Percentiles rank a stretch among this genome's conserved stretches.
phyloP scores from a whole-genome alignment of 2,113 vertebrate species.

The Oncorhynchus gorbuscha region DNA sequence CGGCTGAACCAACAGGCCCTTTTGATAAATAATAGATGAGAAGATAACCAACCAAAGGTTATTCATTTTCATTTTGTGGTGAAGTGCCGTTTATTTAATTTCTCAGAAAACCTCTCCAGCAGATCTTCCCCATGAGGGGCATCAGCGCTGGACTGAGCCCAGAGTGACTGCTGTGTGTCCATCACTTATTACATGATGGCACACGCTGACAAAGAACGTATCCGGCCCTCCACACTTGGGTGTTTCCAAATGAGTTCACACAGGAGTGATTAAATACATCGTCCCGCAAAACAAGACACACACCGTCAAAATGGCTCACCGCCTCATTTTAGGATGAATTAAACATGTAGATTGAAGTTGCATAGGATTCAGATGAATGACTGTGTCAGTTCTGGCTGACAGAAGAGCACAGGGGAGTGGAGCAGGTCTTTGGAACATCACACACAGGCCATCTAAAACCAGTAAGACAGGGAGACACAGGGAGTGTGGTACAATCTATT shows the following conservation, averaged over 20 bases:
- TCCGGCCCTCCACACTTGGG: constrained; percentile 88
- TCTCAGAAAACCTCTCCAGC: constrained; percentile 51
- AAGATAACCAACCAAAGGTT: constrained; percentile 62
- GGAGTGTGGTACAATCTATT: constrained; percentile 79
- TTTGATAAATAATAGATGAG: constrained; percentile 63
- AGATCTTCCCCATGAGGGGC: constrained; percentile 41
- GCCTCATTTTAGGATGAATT: constrained; percentile 96
- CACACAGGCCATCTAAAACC: constrained; percentile 80
- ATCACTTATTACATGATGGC: constrained; percentile 87
- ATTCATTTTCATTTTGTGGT: constrained; percentile 65
- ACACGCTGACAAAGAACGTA: constrained; percentile 86
- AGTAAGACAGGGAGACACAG: constrained; percentile 85
- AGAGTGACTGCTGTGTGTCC: constrained; percentile 46
- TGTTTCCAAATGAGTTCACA: constrained; percentile 91
- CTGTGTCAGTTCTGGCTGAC: constrained; percentile 87
- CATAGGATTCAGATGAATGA: constrained; percentile 91
- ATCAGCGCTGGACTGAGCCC: constrained; percentile 16
- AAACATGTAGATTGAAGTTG: constrained; percentile 95
- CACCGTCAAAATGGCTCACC: constrained; percentile 89
- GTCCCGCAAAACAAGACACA: constrained; percentile 75
- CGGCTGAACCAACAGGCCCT: constrained; percentile 44
- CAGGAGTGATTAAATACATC: constrained; percentile 87
- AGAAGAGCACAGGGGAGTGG: constrained; percentile 84
- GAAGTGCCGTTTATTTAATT: constrained; percentile 67
- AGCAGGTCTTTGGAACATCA: constrained; percentile 74